A percentile compares a stretch with the other conserved stretches of the same genome.
Conservation (phyloP, 2,888 invertebrate species). For the Eupithecia subumbrata region DNA sequence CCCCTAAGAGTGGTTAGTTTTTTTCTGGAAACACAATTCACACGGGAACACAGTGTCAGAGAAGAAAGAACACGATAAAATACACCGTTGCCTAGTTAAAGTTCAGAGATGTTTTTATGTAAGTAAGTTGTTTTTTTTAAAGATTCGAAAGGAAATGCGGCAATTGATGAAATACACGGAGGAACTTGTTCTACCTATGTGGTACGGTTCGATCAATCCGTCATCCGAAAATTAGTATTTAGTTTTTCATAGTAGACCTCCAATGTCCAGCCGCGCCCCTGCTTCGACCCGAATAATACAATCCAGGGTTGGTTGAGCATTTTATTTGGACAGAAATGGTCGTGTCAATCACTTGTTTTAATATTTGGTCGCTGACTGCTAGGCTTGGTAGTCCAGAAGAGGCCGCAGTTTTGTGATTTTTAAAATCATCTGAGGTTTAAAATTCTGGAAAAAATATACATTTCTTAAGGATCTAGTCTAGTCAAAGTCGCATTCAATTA, state of each 20-base stretch:
- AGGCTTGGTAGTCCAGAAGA: too few species aligned
- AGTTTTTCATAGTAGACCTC: not conserved
- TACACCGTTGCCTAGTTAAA: not conserved
- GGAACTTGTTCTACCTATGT: not conserved
- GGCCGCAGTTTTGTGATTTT: too few species aligned
- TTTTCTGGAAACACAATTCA: too few species aligned
- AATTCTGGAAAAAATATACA: too few species aligned
- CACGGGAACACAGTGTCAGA: too few species aligned
- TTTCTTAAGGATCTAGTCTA: too few species aligned
- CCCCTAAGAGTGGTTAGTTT: too few species aligned
- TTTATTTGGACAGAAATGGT: slow-evolving; percentile 7
- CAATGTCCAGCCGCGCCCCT: not conserved
- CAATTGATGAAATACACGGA: not conserved
- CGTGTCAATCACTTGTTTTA: not conserved
- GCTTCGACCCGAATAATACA: slow-evolving; percentile 1
- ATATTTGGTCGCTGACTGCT: not conserved
- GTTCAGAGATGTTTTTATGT: not conserved
- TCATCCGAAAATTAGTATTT: slow-evolving; percentile 13
- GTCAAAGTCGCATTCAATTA: too few species aligned
- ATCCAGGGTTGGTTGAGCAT: slow-evolving; percentile 3
- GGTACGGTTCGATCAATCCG: not conserved
- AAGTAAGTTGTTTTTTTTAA: not conserved
- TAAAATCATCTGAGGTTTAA: too few species aligned
- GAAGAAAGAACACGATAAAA: not conserved
- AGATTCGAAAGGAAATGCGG: not conserved